Base-by-base conservation (phyloP, 1,140 invertebrate species). In the Zaprionus camerounensis region DNA sequence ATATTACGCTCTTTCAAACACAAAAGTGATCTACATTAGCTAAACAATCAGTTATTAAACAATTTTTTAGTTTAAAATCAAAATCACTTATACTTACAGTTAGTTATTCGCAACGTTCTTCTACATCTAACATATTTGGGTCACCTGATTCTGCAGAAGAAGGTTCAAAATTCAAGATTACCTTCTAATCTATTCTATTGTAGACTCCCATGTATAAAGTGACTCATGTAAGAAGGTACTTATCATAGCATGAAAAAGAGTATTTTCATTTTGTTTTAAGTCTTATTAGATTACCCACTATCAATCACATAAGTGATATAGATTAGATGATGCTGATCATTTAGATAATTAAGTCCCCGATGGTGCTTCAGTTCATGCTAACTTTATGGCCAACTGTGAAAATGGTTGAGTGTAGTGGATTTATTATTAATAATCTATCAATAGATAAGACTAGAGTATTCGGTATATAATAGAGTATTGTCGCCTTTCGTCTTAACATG, bases 381-480 rank as follows among this genome's bases (percentile, higher is more conserved):
- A 46, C 41, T 24, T 24, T 24, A 24, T 24, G 13, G 22, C 9
- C 20, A 12, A 12, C 11, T 26, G 24, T 24, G n/a, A 26, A 26
- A 24, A 56, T 56, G 44, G 20, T 31, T 56, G 13, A 56, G 22
- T 38, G 9, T 17, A 56, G 22, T 56, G 34, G 20, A 41, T 44
- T 59, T 41, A n/a, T 41, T n/a, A 24, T 41, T 59, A 59, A 13
- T 51, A 51, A 51, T 51, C 46, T 34, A 36, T 7, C 17, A 41
- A 44, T 22, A 28, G 63, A 72, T 72, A 66, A 72, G 55, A 24
- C 22, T 17, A n/a, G 34, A 55, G 56, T 67, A 24, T 51, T 28
- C 34, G 28, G 31, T 71, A 11, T 49, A 20, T 66, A 36, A 73
- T 61, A 67, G 58, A 41, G 63, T n/a, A 51, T 7, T 31, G 15